A percentile compares a stretch with the other conserved stretches of the same genome.
These are phyloP conservation scores for Thalassoma bifasciatum DNA, from an alignment of 2,113 vertebrate species.

Conservation along the genomic window DNA sequence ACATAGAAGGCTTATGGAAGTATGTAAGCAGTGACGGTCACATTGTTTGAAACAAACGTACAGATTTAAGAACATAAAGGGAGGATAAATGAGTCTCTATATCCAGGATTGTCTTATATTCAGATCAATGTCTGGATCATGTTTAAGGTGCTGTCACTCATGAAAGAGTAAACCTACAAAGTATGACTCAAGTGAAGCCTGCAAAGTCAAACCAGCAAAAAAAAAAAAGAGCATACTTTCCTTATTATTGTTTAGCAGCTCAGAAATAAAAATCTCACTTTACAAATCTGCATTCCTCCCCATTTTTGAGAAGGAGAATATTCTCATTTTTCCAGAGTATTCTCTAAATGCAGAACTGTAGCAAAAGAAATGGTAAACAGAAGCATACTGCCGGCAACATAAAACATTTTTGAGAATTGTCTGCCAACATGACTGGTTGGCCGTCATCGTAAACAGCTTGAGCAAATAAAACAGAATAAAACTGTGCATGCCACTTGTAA, in stretches of 20 bases:
- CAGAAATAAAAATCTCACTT: slow-evolving; percentile 7
- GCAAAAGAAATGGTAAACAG: slow-evolving; percentile 11
- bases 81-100: too few relatives aligned
- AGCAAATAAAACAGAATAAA: slow-evolving; percentile 20
- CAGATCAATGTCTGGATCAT: too few relatives aligned
- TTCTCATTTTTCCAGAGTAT: not conserved
- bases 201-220: not conserved
- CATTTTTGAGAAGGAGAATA: not conserved
- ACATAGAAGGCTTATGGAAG: too few relatives aligned
- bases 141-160: too few relatives aligned
- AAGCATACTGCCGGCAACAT: slow-evolving; percentile 7
- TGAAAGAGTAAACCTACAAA: not conserved
- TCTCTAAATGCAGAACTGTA: slow-evolving; percentile 32
- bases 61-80: too few relatives aligned
- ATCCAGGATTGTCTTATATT: too few relatives aligned
- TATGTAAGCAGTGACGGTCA: too few relatives aligned
- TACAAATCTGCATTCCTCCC: slow-evolving; percentile 27
- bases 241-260: not conserved
- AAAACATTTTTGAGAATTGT: not conserved
- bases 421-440: not conserved
- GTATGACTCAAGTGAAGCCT: slow-evolving; percentile 2
- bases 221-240: slow-evolving; percentile 36
- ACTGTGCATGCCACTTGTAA: slow-evolving; percentile 38
- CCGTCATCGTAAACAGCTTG: not conserved
- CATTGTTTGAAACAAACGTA: too few relatives aligned